Percentiles rank a stretch among this genome's conserved stretches.
Evolutionary conservation across 2,797 vertebrate genomes (phyloP).

Genomic region (Microhierax caerulescens): DNA sequence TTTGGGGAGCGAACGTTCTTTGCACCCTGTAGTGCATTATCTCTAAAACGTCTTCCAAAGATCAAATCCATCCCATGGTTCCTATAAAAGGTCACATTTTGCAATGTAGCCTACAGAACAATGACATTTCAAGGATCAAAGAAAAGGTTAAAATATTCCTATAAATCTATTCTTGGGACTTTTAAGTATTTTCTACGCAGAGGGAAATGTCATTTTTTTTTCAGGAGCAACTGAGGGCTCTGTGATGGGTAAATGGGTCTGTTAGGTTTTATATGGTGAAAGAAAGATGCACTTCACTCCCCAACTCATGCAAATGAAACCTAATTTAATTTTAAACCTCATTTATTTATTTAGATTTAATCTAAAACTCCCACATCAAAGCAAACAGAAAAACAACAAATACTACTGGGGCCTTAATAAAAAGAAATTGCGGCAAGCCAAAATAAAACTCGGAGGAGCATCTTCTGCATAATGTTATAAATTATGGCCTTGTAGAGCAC

Average conservation of each 20-base stretch:
- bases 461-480: constrained; percentile 56
- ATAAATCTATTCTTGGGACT: constrained; percentile 82
- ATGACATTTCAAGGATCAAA: constrained; percentile 89
- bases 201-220: constrained; percentile 78
- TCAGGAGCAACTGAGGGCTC: constrained; percentile 42
- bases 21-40: constrained; percentile 66
- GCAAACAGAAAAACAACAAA: constrained; percentile 63
- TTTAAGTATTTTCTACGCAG: constrained; percentile 75
- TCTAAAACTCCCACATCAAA: constrained; percentile 65
- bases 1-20: constrained; percentile 24
- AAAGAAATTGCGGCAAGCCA: constrained; percentile 65
- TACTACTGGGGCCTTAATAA: constrained; percentile 62
- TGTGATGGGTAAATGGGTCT: constrained; percentile 43
- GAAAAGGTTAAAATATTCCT: constrained; percentile 92
- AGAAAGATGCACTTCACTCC: constrained; percentile 1
- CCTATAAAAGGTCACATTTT: constrained; percentile 85
- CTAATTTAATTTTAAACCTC: constrained; percentile 62
- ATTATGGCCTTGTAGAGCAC: constrained; percentile 66
- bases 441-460: constrained; percentile 57
- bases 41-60: constrained; percentile 76
- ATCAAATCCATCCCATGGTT: constrained; percentile 77
- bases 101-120: constrained; percentile 82
- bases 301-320: constrained; percentile 32
- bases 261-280: constrained; percentile 11
- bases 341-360: constrained; percentile 67